These are phyloP conservation scores for Parelbella ahira DNA, from an alignment of 2,888 invertebrate genomes.

Conservation along the genomic window DNA sequence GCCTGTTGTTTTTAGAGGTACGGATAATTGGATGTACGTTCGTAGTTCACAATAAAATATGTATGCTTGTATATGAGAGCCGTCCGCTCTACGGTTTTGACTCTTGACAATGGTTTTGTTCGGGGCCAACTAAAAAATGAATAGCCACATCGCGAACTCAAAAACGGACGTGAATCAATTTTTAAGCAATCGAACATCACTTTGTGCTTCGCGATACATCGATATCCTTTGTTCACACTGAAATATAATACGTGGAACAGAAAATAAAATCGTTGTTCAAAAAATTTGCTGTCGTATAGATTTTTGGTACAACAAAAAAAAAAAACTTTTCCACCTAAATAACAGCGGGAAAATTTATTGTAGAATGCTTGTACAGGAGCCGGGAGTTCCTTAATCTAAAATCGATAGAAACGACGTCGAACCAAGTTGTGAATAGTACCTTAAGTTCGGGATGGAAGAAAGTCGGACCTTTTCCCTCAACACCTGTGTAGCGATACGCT, in stretches of 20 bases:
- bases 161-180: constrained; percentile 29
- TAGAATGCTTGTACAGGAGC: constrained; percentile 71
- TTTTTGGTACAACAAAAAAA: constrained; percentile 23
- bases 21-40: constrained; percentile 36
- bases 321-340: constrained; percentile 33
- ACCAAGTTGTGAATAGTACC: constrained; percentile 73
- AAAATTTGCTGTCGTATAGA: constrained; percentile 5
- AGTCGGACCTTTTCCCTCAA: constrained; percentile 64
- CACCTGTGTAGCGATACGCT: constrained; percentile 71
- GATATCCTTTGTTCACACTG: constrained; percentile 6
- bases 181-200: constrained; percentile 24
- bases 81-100: constrained; percentile 34
- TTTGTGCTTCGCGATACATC: constrained; percentile 14
- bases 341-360: constrained; percentile 62
- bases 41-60: constrained; percentile 35
- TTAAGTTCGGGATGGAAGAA: constrained; percentile 68
- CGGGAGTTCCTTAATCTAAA: constrained; percentile 77
- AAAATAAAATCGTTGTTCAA: constrained; percentile 15
- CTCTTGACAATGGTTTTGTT: constrained; percentile 38
- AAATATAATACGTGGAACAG: constrained; percentile 10
- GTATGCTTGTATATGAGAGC: constrained; percentile 35
- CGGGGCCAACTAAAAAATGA: constrained; percentile 38
- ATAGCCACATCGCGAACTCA: constrained; percentile 32
- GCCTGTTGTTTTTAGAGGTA: constrained; percentile 31
- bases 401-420: constrained; percentile 72